Evolutionary conservation across 2,113 vertebrate genomes (phyloP).

Genomic region (Theristicus caerulescens): DNA sequence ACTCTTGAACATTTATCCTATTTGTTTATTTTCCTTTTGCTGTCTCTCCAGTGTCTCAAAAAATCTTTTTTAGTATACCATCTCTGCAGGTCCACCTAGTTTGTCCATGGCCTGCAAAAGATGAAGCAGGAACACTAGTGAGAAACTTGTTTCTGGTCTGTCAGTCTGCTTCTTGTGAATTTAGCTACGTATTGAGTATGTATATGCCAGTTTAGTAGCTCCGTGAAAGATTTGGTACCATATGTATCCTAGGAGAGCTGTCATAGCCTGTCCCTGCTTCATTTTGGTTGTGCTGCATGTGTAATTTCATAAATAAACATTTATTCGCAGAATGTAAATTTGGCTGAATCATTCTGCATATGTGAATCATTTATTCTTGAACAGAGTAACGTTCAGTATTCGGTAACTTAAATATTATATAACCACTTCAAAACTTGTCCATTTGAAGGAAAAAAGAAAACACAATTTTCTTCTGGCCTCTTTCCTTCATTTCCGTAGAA

Average conservation of each 20-base stretch:
- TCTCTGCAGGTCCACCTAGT: background rate
- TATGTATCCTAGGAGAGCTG: background rate
- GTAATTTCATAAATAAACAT: slow-evolving; percentile 66
- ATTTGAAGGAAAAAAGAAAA: slow-evolving; percentile 57
- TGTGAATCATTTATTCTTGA: slow-evolving; percentile 68
- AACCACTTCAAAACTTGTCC: slow-evolving; percentile 56
- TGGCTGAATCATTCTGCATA: slow-evolving; percentile 60
- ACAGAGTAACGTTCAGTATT: background rate
- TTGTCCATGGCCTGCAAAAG: background rate
- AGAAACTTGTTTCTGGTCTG: background rate
- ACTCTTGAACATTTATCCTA: background rate
- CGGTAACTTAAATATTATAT: slow-evolving; percentile 64
- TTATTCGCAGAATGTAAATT: slow-evolving; percentile 64
- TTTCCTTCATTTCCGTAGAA: slow-evolving; percentile 58
- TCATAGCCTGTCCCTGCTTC: background rate
- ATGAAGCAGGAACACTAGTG: background rate
- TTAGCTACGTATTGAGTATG: background rate
- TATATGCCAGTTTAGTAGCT: slow-evolving; percentile 29
- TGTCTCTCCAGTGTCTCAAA: background rate
- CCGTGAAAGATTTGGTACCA: background rate
- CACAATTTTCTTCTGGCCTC: slow-evolving; percentile 45
- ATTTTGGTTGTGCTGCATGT: slow-evolving; percentile 13
- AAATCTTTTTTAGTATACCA: background rate
- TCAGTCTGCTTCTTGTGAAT: background rate
- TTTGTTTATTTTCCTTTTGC: background rate